Conservation (phyloP, 2,797 vertebrate species). For the Gallinago stenura region DNA sequence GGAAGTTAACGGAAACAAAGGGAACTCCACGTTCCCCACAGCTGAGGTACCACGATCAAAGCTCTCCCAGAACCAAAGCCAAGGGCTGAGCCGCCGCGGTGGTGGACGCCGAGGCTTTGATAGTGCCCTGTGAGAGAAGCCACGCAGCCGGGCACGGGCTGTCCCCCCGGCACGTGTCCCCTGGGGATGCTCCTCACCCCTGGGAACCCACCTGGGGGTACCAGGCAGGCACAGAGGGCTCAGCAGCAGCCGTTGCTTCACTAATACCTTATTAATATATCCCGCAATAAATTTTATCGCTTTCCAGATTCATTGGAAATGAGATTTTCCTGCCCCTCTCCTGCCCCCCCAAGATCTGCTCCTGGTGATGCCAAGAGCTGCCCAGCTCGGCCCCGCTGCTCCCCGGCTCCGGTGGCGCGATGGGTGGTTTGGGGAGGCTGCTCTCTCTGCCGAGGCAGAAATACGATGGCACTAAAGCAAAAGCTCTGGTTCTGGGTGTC, state of each 20-base stretch:
- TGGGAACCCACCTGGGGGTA: background rate
- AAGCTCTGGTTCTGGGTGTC: background rate
- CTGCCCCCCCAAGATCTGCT: background rate
- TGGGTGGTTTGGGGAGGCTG: accelerated
- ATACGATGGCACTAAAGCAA: background rate
- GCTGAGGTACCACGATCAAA: constrained; percentile 44
- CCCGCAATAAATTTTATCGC: accelerated
- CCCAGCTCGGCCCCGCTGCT: accelerated
- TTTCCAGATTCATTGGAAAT: accelerated
- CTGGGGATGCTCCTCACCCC: accelerated
- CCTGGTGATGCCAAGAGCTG: accelerated
- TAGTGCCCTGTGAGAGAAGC: accelerated
- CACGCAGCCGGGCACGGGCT: background rate
- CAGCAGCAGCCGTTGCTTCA: accelerated
- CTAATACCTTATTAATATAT: too few species aligned
- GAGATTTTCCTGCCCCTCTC: background rate
- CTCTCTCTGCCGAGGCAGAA: background rate
- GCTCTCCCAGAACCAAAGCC: background rate
- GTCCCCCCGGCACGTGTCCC: accelerated
- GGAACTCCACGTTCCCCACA: background rate
- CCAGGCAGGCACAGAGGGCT: accelerated
- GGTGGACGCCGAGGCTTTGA: background rate
- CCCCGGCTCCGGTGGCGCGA: accelerated
- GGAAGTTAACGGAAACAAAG: constrained; percentile 51
- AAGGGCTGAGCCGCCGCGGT: accelerated